Evolutionary conservation across 1,140 invertebrate species (phyloP).

Genomic region (Agrilus planipennis): DNA sequence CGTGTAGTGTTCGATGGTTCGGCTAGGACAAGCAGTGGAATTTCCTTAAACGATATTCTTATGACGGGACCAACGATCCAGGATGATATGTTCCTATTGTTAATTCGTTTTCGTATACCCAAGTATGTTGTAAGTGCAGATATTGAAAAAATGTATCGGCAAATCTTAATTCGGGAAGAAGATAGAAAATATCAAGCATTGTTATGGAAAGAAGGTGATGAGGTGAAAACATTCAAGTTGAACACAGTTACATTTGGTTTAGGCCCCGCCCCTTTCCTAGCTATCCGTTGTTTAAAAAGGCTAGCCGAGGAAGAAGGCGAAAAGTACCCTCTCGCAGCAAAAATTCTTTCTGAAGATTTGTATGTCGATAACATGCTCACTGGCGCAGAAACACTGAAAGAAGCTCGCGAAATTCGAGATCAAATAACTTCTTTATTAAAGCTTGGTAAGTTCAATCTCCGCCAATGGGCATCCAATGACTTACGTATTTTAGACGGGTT

Average conservation of each 20-base stretch:
- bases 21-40: no score
- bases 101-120: slow-evolving; percentile 13
- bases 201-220: slow-evolving; percentile 22
- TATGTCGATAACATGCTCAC: slow-evolving; percentile 2
- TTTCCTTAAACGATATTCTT: no score
- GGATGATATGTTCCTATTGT: no score
- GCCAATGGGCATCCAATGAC: no score
- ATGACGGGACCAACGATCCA: no score
- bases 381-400: slow-evolving; percentile 8
- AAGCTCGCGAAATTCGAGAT: slow-evolving; percentile 9
- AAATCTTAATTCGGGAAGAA: slow-evolving; percentile 9
- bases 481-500: no score
- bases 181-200: slow-evolving; percentile 24
- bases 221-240: slow-evolving; percentile 9
- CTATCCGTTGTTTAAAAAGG: slow-evolving; percentile 1
- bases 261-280: slow-evolving; percentile 8
- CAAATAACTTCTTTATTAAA: slow-evolving; percentile 17
- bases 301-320: slow-evolving; percentile 4
- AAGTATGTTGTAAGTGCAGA: slow-evolving; percentile 14
- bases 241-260: slow-evolving; percentile 13
- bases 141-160: slow-evolving; percentile 17
- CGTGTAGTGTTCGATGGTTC: no score
- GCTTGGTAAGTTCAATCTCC: no score
- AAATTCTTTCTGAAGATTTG: neutral
- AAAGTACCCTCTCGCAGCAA: neutral